Base-by-base conservation (phyloP, 2,113 vertebrate genomes). In the Amazona guildingii region DNA sequence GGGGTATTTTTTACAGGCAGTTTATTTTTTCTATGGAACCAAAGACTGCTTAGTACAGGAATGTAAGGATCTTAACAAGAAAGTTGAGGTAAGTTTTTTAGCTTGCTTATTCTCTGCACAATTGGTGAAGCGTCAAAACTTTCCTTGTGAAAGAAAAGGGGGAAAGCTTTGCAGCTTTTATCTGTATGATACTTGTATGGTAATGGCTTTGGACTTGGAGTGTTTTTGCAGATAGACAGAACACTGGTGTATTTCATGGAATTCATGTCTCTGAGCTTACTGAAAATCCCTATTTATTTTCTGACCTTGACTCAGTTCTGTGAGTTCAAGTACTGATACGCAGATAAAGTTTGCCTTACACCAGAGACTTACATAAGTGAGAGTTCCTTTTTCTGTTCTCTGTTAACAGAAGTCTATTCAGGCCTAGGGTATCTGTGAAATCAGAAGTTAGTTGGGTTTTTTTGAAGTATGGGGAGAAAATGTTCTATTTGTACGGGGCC, bases 11-110 rank as follows among this genome's bases (percentile, higher is more conserved):
- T 89, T 33, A 6, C 84, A 99, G 99, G 99, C 98, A 31, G 99
- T 99, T 46, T 99, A 99, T 97, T 99, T 99, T 96, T 98, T 99
- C 94, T 99, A 99, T 79, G 99, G 99, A 95, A 99, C 99, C 98
- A 99, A 98, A 98, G 99, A 99, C 93, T 99, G 99, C 96, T 98
- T 99, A 95, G 98, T 99, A 69, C 99, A 99, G 96, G 99, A 99
- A 97, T 99, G 99, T 97, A 99, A 99, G 97, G 99, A 99, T 94
- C 98, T 99, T 97, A 99, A 99, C 98, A 99, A 99, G 98, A 99
- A 98, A 97, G 98, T 99, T 97, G 99, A 99, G 99, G 99, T 99
- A 98, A 97, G 98, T 94, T 75, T 95, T 92, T 97, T 76, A 82
- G 55, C 43, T 94, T 95, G 77, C 43, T 70, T 88, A 5, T 83